These are phyloP conservation scores for Drosophila nebulosa DNA, from an alignment of 1,140 invertebrate species.

Conservation along the genomic window DNA sequence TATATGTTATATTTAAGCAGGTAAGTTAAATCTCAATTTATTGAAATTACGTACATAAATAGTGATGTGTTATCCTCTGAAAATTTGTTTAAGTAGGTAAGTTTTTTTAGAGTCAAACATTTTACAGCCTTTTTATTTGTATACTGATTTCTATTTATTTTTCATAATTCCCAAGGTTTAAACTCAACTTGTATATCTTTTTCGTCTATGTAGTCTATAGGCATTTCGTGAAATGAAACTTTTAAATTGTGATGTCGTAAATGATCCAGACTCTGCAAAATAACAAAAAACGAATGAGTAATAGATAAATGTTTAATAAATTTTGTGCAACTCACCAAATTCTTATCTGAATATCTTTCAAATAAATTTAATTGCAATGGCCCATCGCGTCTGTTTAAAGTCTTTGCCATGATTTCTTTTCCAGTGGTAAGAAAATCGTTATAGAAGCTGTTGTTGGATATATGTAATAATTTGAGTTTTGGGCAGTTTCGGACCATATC, in stretches of 20 bases:
- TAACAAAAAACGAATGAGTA: not conserved
- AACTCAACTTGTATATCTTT: not conserved
- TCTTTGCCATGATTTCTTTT: conserved; percentile 6
- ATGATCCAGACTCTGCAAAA: conserved; percentile 6
- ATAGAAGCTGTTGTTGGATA: conserved; percentile 2
- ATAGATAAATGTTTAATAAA: not conserved
- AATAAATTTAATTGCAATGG: conserved; percentile 7
- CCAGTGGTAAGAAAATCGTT: conserved; percentile 7
- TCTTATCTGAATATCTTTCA: not conserved
- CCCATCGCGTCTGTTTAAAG: not conserved
- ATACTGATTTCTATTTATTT: not conserved
- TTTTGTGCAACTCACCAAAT: not conserved
- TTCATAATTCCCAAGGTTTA: not conserved
- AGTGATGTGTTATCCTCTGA: too few relatives aligned
- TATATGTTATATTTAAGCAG: too few relatives aligned
- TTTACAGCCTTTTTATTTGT: too few relatives aligned
- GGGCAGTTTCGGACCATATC: conserved; percentile 15
- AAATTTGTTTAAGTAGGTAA: too few relatives aligned
- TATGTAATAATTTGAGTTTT: not conserved
- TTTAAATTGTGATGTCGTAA: conserved; percentile 21
- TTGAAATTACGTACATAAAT: too few relatives aligned
- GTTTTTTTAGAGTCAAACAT: too few relatives aligned
- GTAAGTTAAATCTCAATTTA: too few relatives aligned
- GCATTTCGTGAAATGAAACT: not conserved
- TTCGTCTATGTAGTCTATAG: not conserved